phyloP scores from a whole-genome alignment of 2,797 vertebrate genomes.

The Macroramphosus scolopax region DNA sequence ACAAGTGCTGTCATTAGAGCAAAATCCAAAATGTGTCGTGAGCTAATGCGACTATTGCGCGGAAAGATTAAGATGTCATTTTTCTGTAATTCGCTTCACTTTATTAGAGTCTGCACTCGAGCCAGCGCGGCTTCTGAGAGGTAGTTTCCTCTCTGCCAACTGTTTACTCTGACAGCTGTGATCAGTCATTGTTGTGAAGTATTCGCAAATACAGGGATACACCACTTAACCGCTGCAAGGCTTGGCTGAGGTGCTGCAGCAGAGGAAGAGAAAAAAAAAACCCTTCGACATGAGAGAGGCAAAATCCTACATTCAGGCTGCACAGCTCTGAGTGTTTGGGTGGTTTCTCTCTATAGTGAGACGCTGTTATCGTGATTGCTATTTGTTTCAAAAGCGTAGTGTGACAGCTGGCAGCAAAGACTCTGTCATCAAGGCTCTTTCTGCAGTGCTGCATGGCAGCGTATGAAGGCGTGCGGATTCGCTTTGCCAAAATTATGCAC shows the following conservation, averaged over 20 bases:
- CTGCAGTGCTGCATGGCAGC: slow-evolving; percentile 29
- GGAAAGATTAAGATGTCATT: slow-evolving; percentile 13
- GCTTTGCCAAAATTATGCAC: slow-evolving; percentile 18
- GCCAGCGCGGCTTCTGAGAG: slow-evolving; percentile 9
- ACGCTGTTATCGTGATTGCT: slow-evolving; percentile 36
- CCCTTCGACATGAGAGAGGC: slow-evolving; percentile 1
- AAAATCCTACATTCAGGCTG: slow-evolving; percentile 19
- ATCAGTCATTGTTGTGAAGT: slow-evolving; percentile 29
- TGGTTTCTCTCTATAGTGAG: slow-evolving; percentile 25
- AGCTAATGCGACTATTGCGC: slow-evolving; percentile 6
- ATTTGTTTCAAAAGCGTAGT: slow-evolving; percentile 35
- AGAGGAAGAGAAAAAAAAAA: slow-evolving; percentile 9
- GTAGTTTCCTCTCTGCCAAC: slow-evolving; percentile 9
- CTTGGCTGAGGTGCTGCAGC: slow-evolving; percentile 14
- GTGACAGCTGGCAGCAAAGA: slow-evolving; percentile 52
- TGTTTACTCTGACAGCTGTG: slow-evolving; percentile 30
- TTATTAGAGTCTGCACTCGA: not conserved
- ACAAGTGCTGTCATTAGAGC: slow-evolving; percentile 4
- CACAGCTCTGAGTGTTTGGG: slow-evolving; percentile 20
- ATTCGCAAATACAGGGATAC: slow-evolving; percentile 13
- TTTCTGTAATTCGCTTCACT: slow-evolving; percentile 6
- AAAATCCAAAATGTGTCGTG: slow-evolving; percentile 6
- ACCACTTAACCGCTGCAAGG: slow-evolving; percentile 1
- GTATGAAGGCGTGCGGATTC: slow-evolving; percentile 15
- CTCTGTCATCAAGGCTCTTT: slow-evolving; percentile 24